Conservation (phyloP, 2,888 invertebrate species). For the Nomada ferruginata region DNA sequence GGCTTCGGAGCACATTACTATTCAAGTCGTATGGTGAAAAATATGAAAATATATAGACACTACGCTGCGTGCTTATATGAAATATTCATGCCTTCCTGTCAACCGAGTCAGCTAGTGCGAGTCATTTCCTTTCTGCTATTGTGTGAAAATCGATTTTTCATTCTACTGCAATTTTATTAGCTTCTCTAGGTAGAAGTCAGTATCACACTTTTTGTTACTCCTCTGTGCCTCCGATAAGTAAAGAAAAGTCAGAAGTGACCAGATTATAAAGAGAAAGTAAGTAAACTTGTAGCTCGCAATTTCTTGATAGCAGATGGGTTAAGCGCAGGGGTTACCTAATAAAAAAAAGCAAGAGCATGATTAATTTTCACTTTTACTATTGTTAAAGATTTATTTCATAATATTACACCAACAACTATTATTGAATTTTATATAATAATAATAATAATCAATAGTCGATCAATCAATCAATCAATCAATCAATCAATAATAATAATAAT, state of each 20-base stretch:
- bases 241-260: no score
- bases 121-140: slow-evolving; percentile 2
- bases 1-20: neutral
- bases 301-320: neutral
- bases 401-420: slow-evolving; percentile 84
- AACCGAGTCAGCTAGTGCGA: slow-evolving; percentile 26
- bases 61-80: slow-evolving; percentile 27
- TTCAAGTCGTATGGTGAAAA: slow-evolving; percentile 11
- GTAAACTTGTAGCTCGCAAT: neutral
- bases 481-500: slow-evolving; percentile 65
- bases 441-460: slow-evolving; percentile 80
- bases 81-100: slow-evolving; percentile 45
- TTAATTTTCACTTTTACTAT: slow-evolving; percentile 60
- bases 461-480: slow-evolving; percentile 66
- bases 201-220: neutral
- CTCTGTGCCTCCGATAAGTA: no score
- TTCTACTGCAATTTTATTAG: slow-evolving; percentile 8
- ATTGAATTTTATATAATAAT: slow-evolving; percentile 80
- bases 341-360: neutral
- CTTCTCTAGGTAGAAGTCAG: neutral
- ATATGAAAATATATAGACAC: slow-evolving; percentile 22
- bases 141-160: slow-evolving; percentile 26
- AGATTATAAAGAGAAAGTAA: no score
- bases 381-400: slow-evolving; percentile 84
- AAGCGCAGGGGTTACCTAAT: neutral